A percentile compares a stretch with the other conserved stretches of the same genome.
These are phyloP conservation scores for Sebastes hopkinsi DNA, from an alignment of 2,797 vertebrate species.

Conservation along the genomic window DNA sequence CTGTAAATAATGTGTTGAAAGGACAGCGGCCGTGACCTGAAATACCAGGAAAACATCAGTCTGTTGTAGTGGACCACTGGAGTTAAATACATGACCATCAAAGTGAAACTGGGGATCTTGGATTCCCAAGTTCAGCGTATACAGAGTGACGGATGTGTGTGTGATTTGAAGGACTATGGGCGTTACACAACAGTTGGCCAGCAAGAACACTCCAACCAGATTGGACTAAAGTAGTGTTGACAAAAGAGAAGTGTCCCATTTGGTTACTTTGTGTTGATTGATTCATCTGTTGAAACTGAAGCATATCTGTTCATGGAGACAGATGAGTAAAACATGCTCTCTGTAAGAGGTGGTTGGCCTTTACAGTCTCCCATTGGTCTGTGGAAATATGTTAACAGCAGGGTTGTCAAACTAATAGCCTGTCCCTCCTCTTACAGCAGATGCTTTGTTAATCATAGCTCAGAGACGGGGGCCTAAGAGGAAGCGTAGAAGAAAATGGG, in stretches of 20 bases:
- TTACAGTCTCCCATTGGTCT: constrained; percentile 17
- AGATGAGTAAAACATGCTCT: neutral
- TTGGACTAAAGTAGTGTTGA: neutral
- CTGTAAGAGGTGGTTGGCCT: constrained; percentile 9
- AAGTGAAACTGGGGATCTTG: neutral
- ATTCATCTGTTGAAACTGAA: neutral
- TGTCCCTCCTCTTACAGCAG: constrained; percentile 39
- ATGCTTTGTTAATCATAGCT: constrained; percentile 68
- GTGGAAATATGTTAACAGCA: constrained; percentile 60
- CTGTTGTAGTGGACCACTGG: neutral
- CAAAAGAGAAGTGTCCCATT: neutral
- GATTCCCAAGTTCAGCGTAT: neutral
- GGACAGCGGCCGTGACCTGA: neutral
- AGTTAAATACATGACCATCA: neutral
- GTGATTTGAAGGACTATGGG: neutral
- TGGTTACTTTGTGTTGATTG: neutral
- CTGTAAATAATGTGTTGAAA: neutral
- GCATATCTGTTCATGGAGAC: neutral
- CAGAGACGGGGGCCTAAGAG: constrained; percentile 9
- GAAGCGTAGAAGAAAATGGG: constrained; percentile 18
- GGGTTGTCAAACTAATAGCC: constrained; percentile 41
- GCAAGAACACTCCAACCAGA: neutral
- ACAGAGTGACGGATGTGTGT: neutral
- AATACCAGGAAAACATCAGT: neutral
- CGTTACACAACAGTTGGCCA: neutral